These are phyloP conservation scores for Hippopotamus amphibius DNA, from an alignment of 2,113 vertebrate species.

Conservation along the genomic window DNA sequence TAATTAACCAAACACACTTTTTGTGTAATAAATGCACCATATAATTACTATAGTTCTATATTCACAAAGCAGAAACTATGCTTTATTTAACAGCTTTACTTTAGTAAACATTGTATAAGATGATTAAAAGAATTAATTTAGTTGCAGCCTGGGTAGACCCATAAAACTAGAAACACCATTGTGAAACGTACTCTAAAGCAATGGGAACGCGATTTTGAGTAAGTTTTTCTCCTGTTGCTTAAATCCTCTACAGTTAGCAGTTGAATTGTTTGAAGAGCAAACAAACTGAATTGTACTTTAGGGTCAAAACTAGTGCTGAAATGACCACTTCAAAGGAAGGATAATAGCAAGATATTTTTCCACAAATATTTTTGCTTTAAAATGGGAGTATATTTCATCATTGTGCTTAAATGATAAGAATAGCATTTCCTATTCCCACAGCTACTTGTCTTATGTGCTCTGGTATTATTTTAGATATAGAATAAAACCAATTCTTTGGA, in stretches of 20 bases:
- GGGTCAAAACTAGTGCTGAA: conserved; percentile 1
- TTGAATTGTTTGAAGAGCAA: background rate
- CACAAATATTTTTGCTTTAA: conserved; percentile 42
- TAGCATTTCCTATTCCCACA: background rate
- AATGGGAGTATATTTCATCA: background rate
- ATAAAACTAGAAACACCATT: conserved; percentile 55
- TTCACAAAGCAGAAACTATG: conserved; percentile 68
- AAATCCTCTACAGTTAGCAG: conserved; percentile 5
- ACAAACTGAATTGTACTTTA: conserved; percentile 44
- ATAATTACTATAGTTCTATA: conserved; percentile 71
- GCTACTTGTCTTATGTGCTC: conserved; percentile 60
- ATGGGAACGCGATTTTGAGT: conserved; percentile 11
- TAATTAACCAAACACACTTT: conserved; percentile 66
- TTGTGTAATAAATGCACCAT: conserved; percentile 65
- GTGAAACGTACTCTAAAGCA: conserved; percentile 15
- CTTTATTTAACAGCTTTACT: conserved; percentile 65
- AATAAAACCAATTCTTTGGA: conserved; percentile 67
- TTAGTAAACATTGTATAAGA: conserved; percentile 73
- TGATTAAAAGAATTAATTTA: conserved; percentile 79
- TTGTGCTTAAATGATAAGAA: conserved; percentile 14
- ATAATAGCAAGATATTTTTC: background rate
- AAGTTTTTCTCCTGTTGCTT: conserved; percentile 31
- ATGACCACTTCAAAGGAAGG: background rate
- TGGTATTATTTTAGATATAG: conserved; percentile 66
- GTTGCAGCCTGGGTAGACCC: conserved; percentile 6